Evolutionary conservation across 2,797 vertebrate species (phyloP).

Genomic region (Petrocephalus schoutedeni): DNA sequence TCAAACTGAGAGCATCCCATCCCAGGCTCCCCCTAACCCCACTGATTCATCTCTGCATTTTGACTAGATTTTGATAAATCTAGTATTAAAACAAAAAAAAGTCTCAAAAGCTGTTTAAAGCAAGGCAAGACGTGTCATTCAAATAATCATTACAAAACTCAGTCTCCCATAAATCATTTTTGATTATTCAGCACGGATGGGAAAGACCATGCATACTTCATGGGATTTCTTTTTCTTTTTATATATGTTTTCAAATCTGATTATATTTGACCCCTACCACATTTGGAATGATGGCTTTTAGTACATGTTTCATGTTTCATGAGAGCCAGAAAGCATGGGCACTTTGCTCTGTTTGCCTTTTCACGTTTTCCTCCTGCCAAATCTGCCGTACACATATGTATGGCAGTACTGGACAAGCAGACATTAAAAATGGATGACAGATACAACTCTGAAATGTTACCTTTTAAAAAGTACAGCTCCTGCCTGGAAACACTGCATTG

Average conservation of each 20-base stretch:
- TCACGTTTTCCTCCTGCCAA: background rate
- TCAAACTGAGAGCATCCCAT: background rate
- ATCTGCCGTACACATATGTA: background rate
- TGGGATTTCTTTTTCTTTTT: background rate
- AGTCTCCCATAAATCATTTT: background rate
- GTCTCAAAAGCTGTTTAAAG: background rate
- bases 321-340: background rate
- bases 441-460: background rate
- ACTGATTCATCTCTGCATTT: background rate
- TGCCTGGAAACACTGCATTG: background rate
- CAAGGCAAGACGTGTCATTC: background rate
- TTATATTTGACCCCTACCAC: background rate
- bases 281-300: background rate
- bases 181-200: background rate
- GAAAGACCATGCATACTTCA: background rate
- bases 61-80: background rate
- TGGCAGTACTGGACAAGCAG: background rate
- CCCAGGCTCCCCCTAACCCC: background rate
- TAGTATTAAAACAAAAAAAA: background rate
- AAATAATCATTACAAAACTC: background rate
- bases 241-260: background rate
- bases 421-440: background rate
- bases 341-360: background rate
- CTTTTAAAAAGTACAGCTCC: background rate
- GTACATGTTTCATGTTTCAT: background rate